A percentile compares a stretch with the other conserved stretches of the same genome.
These are phyloP conservation scores for Halictus rubicundus DNA, from an alignment of 1,140 invertebrate species.

Conservation along the genomic window DNA sequence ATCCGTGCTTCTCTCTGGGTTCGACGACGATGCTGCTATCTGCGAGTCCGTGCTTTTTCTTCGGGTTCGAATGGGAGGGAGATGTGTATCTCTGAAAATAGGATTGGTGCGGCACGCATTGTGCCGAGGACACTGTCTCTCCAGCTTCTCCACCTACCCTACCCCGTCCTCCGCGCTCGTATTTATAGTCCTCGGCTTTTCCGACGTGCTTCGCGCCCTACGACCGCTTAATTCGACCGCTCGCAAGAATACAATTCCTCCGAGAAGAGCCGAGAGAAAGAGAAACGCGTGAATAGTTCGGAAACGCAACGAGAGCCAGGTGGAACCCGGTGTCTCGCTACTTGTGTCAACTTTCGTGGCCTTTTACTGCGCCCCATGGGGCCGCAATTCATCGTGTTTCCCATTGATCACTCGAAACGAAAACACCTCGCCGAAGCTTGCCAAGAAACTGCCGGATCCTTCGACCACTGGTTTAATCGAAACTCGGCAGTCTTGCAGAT, in stretches of 20 bases:
- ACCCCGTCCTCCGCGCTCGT: constrained; percentile 47
- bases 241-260: constrained; percentile 51
- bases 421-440: too few species aligned
- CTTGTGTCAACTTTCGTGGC: constrained; percentile 15
- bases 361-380: too few species aligned
- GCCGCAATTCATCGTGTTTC: too few species aligned
- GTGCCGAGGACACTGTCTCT: constrained; percentile 64
- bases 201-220: constrained; percentile 51
- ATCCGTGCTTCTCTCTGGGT: not conserved
- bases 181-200: constrained; percentile 69
- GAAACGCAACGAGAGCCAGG: constrained; percentile 33
- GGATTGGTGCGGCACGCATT: constrained; percentile 72
- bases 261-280: not conserved
- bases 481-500: too few species aligned
- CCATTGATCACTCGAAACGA: too few species aligned
- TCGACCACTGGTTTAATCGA: too few species aligned
- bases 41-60: constrained; percentile 16
- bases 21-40: not conserved
- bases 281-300: constrained; percentile 19
- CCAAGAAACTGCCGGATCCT: too few species aligned
- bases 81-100: constrained; percentile 77
- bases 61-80: constrained; percentile 47
- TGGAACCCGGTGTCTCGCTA: constrained; percentile 27
- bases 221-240: constrained; percentile 64
- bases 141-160: constrained; percentile 42